These are phyloP conservation scores for Sogatella furcifera DNA, from an alignment of 1,140 invertebrate species.

Conservation along the genomic window DNA sequence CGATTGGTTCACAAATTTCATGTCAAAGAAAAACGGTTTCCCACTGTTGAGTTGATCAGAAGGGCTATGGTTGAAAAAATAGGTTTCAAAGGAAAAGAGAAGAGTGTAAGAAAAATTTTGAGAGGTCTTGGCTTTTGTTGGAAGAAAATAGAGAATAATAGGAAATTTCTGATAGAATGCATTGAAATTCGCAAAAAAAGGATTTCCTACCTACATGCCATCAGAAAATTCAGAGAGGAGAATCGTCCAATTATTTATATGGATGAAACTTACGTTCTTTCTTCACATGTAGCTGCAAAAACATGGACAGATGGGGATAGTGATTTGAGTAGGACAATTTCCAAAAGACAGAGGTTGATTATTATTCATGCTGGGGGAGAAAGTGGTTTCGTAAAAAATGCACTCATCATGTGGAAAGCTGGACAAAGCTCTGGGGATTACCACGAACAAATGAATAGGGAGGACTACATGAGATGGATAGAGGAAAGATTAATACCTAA, in stretches of 20 bases:
- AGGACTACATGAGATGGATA: slow-evolving; percentile 17
- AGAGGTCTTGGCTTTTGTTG: slow-evolving; percentile 7
- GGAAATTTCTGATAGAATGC: slow-evolving; percentile 9
- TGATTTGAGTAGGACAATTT: background rate
- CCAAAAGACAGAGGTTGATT: slow-evolving; percentile 1
- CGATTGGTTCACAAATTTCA: slow-evolving; percentile 5
- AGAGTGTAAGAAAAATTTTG: slow-evolving; percentile 1
- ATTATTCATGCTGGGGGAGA: slow-evolving; percentile 9
- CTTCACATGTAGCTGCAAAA: background rate
- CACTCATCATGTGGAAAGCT: background rate
- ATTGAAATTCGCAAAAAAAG: slow-evolving; percentile 4
- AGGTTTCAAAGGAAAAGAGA: slow-evolving; percentile 9
- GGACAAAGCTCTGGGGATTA: slow-evolving; percentile 14
- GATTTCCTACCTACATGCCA: slow-evolving; percentile 3
- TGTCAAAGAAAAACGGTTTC: slow-evolving; percentile 6
- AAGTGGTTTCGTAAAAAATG: slow-evolving; percentile 2
- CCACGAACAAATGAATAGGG: slow-evolving; percentile 17
- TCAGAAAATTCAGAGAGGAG: slow-evolving; percentile 3
- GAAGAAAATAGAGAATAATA: slow-evolving; percentile 9
- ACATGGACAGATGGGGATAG: slow-evolving; percentile 5
- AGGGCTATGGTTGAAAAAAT: slow-evolving; percentile 2
- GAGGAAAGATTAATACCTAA: slow-evolving; percentile 25
- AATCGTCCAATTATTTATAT: slow-evolving; percentile 9
- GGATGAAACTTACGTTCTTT: slow-evolving; percentile 4
- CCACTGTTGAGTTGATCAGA: background rate